Conservation (phyloP, 2,113 vertebrate genomes). For the Cyphomyrus discorhynchus region DNA sequence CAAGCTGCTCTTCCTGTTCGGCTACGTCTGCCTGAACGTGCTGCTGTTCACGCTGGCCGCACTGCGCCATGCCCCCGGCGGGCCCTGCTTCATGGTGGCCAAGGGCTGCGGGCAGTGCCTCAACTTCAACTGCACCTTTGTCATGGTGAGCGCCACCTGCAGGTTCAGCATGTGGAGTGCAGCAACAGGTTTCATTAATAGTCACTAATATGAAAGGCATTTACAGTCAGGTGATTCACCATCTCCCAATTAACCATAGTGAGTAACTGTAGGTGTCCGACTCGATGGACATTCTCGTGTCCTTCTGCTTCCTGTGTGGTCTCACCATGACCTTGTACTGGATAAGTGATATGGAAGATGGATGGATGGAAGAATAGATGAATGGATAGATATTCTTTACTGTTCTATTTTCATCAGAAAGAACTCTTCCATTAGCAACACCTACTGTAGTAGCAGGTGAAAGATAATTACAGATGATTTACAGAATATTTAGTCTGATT, state of each 20-base stretch:
- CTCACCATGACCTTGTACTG: background rate
- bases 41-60: constrained; percentile 63
- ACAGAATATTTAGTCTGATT: background rate
- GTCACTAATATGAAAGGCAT: background rate
- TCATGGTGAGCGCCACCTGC: constrained; percentile 57
- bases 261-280: background rate
- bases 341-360: background rate
- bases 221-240: background rate
- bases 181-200: background rate
- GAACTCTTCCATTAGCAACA: background rate
- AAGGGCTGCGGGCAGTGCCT: constrained; percentile 79
- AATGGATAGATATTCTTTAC: background rate
- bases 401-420: background rate
- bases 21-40: constrained; percentile 53
- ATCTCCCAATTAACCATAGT: background rate
- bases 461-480: background rate
- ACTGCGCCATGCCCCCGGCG: constrained; percentile 34
- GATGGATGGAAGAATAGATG: background rate
- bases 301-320: background rate
- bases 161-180: background rate
- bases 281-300: background rate
- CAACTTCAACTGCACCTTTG: constrained; percentile 81
- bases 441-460: background rate
- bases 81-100: constrained; percentile 62
- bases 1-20: constrained; percentile 62